Conservation (phyloP, 2,888 invertebrate species). For the Phortica magna region DNA sequence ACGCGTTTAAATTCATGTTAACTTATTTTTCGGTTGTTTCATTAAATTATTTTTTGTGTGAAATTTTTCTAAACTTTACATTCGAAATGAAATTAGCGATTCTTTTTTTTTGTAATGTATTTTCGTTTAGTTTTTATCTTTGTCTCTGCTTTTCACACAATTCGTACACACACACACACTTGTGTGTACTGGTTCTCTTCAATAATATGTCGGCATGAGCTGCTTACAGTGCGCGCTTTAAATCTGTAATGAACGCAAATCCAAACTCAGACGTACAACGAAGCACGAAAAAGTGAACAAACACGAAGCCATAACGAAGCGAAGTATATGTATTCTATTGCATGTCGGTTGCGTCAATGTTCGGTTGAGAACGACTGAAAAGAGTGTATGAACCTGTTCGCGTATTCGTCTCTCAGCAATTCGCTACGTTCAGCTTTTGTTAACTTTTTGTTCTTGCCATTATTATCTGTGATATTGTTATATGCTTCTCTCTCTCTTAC, state of each 20-base stretch:
- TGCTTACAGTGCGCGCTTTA: conserved; percentile 13
- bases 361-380: background rate
- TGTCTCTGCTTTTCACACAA: background rate
- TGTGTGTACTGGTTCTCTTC: background rate
- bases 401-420: conserved; percentile 13
- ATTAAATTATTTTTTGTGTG: background rate
- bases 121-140: conserved; percentile 15
- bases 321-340: background rate
- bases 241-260: conserved; percentile 15
- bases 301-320: background rate
- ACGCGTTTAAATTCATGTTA: background rate
- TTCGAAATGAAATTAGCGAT: conserved; percentile 29
- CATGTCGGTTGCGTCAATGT: background rate
- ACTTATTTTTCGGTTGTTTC: background rate
- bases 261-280: conserved; percentile 2
- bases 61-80: conserved; percentile 36
- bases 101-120: background rate
- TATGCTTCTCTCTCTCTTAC: conserved; percentile 43
- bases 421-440: too few species aligned
- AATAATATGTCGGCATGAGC: background rate
- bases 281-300: background rate
- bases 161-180: background rate
- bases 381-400: background rate
- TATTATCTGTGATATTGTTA: conserved; percentile 46
- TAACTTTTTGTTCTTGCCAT: conserved; percentile 37